phyloP scores from a whole-genome alignment of 1,140 invertebrate species.

The Aphidius ervi region DNA sequence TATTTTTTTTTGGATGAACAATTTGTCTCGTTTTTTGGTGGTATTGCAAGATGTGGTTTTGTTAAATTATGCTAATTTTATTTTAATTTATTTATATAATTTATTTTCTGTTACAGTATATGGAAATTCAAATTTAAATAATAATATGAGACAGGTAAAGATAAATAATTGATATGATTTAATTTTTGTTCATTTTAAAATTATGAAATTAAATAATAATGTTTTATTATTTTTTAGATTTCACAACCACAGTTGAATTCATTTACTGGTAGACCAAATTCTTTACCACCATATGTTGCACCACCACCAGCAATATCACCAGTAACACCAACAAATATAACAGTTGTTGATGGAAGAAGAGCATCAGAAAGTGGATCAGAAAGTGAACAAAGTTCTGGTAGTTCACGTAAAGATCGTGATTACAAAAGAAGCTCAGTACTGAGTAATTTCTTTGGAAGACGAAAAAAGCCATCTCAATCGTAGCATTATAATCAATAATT shows the following conservation, averaged over 20 bases:
- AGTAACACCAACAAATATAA: constrained; percentile 30
- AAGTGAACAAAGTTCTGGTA: constrained; percentile 46
- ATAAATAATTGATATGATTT: not conserved
- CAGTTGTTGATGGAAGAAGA: constrained; percentile 42
- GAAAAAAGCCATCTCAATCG: constrained; percentile 49
- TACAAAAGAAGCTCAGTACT: constrained; percentile 50
- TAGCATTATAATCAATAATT: constrained; percentile 29
- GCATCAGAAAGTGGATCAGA: constrained; percentile 52
- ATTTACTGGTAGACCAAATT: constrained; percentile 46
- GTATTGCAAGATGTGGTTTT: constrained; percentile 2
- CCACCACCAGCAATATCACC: constrained; percentile 44
- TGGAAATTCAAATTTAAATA: constrained; percentile 42
- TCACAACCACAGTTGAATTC: constrained; percentile 40
- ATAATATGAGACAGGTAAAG: constrained; percentile 40
- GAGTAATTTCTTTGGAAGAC: constrained; percentile 50
- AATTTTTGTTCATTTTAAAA: too few relatives aligned
- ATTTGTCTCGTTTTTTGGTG: not conserved
- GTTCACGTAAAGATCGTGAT: constrained; percentile 47
- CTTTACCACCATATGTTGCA: constrained; percentile 49
- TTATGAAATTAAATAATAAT: not conserved
- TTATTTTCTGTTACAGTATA: constrained; percentile 43
- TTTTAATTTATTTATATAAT: constrained; percentile 5
- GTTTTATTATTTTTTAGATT: constrained; percentile 24
- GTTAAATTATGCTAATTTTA: constrained; percentile 4
- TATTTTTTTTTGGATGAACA: not conserved